Conservation (phyloP, 2,888 invertebrate species). For the Cryptocheilus praepositus region DNA sequence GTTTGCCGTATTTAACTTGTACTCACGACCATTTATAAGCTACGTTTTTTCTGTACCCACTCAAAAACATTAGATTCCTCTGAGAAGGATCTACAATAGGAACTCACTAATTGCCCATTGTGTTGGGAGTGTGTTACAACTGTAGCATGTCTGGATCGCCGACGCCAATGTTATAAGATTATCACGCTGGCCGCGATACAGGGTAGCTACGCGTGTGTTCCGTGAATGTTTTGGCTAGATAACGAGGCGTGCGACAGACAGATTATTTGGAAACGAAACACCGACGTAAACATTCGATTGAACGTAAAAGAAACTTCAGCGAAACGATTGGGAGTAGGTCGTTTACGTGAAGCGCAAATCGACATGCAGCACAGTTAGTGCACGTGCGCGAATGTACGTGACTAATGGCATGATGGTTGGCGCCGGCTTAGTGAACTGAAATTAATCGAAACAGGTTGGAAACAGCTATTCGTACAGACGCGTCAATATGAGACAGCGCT, state of each 20-base stretch:
- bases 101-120: too few relatives aligned
- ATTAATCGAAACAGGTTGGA: neutral
- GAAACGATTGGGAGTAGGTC: constrained; percentile 24
- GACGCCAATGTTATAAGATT: constrained; percentile 18
- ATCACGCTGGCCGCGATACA: constrained; percentile 11
- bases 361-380: constrained; percentile 4
- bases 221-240: constrained; percentile 11
- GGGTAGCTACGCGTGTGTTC: neutral
- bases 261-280: constrained; percentile 11
- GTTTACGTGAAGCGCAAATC: neutral
- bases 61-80: too few relatives aligned
- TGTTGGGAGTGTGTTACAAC: too few relatives aligned
- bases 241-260: neutral
- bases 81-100: too few relatives aligned
- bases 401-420: constrained; percentile 35
- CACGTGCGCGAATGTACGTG: constrained; percentile 42
- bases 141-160: neutral
- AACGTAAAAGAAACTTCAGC: constrained; percentile 15
- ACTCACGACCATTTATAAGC: too few relatives aligned
- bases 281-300: constrained; percentile 17
- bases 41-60: too few relatives aligned
- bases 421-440: neutral
- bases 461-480: too few relatives aligned
- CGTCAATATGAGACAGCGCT: too few relatives aligned
- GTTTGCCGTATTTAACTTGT: too few relatives aligned